These are phyloP conservation scores for Brachyhypopomus gauderio DNA, from an alignment of 2,113 vertebrate genomes.

Conservation along the genomic window DNA sequence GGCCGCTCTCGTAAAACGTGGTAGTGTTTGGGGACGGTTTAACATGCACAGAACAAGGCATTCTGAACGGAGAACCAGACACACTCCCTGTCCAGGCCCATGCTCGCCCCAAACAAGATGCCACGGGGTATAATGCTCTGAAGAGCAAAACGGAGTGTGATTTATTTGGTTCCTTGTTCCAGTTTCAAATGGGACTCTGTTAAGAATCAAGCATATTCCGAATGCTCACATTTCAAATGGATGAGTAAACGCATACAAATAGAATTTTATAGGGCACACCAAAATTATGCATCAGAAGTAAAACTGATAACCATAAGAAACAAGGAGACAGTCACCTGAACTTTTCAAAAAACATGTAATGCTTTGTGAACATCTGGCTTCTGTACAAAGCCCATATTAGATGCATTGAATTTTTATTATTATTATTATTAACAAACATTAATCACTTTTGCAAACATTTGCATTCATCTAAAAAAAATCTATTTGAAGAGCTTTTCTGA, in stretches of 20 bases:
- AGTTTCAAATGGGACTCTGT: not conserved
- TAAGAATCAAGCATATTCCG: not conserved
- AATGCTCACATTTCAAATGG: not conserved
- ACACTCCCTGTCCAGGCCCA: not conserved
- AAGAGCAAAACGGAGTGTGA: not conserved
- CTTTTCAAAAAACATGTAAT: not conserved
- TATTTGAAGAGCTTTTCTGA: not conserved
- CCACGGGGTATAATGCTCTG: slow-evolving; percentile 5
- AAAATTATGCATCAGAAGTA: not conserved
- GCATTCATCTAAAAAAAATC: not conserved
- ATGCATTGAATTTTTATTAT: not conserved
- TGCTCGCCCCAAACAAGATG: not conserved
- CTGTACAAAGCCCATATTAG: too few relatives aligned
- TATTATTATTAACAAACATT: not conserved
- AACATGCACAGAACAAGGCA: slow-evolving; percentile 22
- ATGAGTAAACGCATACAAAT: not conserved
- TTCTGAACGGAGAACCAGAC: slow-evolving; percentile 2
- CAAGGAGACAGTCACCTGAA: not conserved
- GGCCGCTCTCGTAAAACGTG: slow-evolving; percentile 26
- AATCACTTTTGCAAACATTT: not conserved
- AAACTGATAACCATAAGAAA: not conserved
- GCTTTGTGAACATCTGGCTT: not conserved
- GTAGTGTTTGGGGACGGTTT: slow-evolving; percentile 11
- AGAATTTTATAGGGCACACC: not conserved
- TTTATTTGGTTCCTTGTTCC: not conserved